phyloP scores from a whole-genome alignment of 2,888 invertebrate species.

The Tubulanus polymorphus region DNA sequence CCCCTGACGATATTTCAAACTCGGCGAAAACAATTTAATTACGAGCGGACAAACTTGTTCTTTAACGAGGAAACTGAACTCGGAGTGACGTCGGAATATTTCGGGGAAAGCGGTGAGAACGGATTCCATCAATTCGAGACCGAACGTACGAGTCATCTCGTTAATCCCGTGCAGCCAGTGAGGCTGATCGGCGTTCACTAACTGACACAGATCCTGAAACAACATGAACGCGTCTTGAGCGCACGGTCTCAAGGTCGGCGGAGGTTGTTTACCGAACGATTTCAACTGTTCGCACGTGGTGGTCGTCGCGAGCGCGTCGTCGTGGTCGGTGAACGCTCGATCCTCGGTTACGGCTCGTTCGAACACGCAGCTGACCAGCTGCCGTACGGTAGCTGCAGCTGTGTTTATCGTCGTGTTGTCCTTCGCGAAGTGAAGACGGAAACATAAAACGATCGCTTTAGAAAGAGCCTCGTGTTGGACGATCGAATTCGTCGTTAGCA shows the following conservation, averaged over 20 bases:
- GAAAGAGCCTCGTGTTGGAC: slow-evolving; percentile 93
- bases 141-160: slow-evolving; percentile 96
- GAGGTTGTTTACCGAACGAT: slow-evolving; percentile 70
- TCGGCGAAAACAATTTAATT: slow-evolving; percentile 97
- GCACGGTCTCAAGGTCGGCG: slow-evolving; percentile 79
- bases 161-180: slow-evolving; percentile 93
- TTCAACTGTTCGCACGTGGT: slow-evolving; percentile 76
- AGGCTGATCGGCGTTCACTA: slow-evolving; percentile 94
- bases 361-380: slow-evolving; percentile 76
- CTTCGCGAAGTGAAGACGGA: slow-evolving; percentile 91
- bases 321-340: slow-evolving; percentile 21
- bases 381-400: slow-evolving; percentile 94
- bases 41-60: slow-evolving; percentile 96
- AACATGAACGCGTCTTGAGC: slow-evolving; percentile 89
- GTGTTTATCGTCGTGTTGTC: slow-evolving; percentile 94
- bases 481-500: slow-evolving; percentile 91
- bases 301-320: slow-evolving; percentile 6
- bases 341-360: slow-evolving; percentile 55
- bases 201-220: slow-evolving; percentile 91
- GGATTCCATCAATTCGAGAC: slow-evolving; percentile 89
- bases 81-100: slow-evolving; percentile 71
- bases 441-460: slow-evolving; percentile 91
- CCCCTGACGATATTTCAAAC: slow-evolving; percentile 81
- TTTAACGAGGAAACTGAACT: slow-evolving; percentile 89
- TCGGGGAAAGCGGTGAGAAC: slow-evolving; percentile 66